Conservation (phyloP, 2,888 invertebrate genomes). For the Idaea biselata region DNA sequence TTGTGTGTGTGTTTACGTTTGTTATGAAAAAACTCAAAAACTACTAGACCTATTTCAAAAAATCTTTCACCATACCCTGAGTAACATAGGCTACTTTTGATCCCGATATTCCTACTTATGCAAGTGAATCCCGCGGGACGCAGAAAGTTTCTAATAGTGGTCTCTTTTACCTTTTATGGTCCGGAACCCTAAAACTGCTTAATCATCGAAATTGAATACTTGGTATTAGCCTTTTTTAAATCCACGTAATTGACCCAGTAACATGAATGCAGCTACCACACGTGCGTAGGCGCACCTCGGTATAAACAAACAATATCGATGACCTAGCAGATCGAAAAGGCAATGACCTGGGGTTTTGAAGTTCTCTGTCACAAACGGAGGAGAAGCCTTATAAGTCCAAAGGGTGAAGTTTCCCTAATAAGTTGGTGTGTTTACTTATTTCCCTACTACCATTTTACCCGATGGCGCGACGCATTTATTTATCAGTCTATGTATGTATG, state of each 20-base stretch:
- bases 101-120: no score
- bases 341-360: neutral
- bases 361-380: neutral
- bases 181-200: neutral
- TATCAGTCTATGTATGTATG: no score
- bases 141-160: no score
- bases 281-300: neutral
- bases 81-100: no score
- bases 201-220: neutral
- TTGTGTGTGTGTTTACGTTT: no score
- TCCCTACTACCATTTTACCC: no score
- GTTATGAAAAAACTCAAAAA: no score
- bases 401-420: neutral
- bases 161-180: no score
- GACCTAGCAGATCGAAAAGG: neutral
- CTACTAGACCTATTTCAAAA: no score
- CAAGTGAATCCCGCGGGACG: no score
- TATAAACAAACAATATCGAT: slow-evolving; percentile 1
- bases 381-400: neutral
- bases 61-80: no score
- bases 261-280: neutral
- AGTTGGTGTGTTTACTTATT: neutral
- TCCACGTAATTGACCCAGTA: neutral
- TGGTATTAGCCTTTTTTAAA: neutral
- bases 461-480: no score